Evolutionary conservation across 2,888 invertebrate species (phyloP), one percentile per base, ranked within the genome.

Genomic region (Cryptus armator): DNA sequence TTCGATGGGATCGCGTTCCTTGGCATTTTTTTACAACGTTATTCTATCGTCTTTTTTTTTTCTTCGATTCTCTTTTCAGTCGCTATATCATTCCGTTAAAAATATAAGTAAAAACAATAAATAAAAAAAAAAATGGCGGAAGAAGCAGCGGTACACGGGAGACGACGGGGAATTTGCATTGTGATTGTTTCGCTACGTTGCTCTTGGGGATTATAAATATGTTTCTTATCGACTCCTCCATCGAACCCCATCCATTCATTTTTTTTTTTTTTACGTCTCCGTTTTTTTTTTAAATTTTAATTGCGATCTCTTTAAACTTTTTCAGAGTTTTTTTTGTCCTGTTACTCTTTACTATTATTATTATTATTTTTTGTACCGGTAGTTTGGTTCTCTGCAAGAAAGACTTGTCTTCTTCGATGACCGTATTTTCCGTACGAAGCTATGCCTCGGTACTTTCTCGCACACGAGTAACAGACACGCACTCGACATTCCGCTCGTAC

Each of bases 391-490:
- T 19, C 16, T 29, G 37, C 53, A 70, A 62, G 76, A 80, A 68
- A 68, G 53, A 59, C 70, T 59, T 48, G 37, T 76, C 74, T 70
- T 64, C 75, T 43, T 43, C 56, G n/a, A 48, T 80, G 70, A 80
- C 53, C 48, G 32, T 72, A 71, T 84, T 84, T 81, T 74, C 74
- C 59, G 44, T 53, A 53, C 71, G 71, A 44, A 67, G 37, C 67
- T 64, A 62, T 75, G 44, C 37, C 67, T 32, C 43, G 83, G 75
- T 83, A 83, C 83, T 83, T 84, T 84, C 84, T 84, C 81, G 84
- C 68, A 67, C 72, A 74, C 44, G 78, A 72, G 68, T 62, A 72
- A 62, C 66, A 62, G 72, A 46, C 77, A 84, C 80, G 80, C 84
- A 84, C 84, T 81, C 77, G 84, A 81, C 76, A 84, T 84, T 84